Conservation (phyloP, 2,797 vertebrate species). For the Phrynocephalus vlangalii region DNA sequence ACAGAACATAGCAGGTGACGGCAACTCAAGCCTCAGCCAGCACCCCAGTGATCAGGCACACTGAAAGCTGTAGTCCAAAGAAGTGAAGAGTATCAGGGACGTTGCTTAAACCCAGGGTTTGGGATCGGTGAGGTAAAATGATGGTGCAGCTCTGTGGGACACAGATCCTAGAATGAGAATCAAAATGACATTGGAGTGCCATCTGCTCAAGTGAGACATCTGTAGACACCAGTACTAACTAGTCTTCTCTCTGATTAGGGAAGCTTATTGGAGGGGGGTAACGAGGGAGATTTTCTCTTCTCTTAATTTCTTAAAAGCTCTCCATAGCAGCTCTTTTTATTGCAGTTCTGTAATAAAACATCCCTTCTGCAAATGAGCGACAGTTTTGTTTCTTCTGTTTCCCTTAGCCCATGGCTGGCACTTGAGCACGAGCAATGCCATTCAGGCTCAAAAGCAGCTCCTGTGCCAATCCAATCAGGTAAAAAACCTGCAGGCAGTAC, state of each 20-base stretch:
- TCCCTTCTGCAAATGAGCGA: neutral
- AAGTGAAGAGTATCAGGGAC: neutral
- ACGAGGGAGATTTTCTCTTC: neutral
- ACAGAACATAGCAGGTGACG: neutral
- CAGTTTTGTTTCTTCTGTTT: neutral
- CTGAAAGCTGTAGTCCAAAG: neutral
- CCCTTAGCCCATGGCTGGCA: neutral
- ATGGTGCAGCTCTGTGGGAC: neutral
- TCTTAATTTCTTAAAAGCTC: conserved; percentile 8
- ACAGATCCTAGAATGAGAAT: neutral
- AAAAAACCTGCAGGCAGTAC: neutral
- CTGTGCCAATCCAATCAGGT: too few species aligned
- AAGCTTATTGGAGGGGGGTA: neutral
- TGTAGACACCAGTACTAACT: neutral
- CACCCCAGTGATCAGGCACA: neutral
- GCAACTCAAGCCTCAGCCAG: neutral
- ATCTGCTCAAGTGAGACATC: neutral
- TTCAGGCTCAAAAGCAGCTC: neutral
- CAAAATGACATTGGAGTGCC: neutral
- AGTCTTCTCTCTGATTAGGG: neutral
- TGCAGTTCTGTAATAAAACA: neutral
- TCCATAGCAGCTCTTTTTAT: neutral
- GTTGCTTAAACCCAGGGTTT: neutral
- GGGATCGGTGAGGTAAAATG: neutral
- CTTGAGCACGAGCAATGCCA: neutral